Conservation (phyloP, 2,888 invertebrate species). For the Chamaedrilus cognettii region DNA sequence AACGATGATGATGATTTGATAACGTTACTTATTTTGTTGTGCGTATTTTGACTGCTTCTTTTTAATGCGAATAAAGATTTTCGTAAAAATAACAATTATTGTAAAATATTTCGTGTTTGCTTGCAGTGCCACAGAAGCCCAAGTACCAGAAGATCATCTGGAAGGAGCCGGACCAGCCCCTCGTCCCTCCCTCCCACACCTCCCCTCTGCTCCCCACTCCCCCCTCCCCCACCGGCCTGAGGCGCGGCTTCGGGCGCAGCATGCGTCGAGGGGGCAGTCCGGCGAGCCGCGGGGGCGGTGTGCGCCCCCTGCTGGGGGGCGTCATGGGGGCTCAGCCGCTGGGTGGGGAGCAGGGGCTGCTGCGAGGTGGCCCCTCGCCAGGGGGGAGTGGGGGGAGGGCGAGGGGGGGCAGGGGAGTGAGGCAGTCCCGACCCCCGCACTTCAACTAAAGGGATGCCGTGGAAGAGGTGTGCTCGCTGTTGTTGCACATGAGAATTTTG, state of each 20-base stretch:
- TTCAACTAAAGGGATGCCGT: too few relatives aligned
- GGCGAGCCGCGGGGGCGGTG: background rate
- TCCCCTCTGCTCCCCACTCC: background rate
- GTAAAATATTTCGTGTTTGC: background rate
- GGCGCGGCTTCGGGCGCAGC: slow-evolving; percentile 1
- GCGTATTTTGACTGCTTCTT: background rate
- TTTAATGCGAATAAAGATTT: too few relatives aligned
- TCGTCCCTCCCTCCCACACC: background rate
- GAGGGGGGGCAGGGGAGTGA: slow-evolving; percentile 4
- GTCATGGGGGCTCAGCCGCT: too few relatives aligned
- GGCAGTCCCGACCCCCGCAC: too few relatives aligned
- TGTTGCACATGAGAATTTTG: too few relatives aligned
- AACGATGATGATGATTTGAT: too few relatives aligned
- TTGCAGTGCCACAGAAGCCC: slow-evolving; percentile 18
- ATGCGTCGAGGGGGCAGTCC: background rate
- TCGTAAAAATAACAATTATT: background rate
- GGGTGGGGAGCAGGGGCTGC: background rate
- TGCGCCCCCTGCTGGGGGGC: background rate
- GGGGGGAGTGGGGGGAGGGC: slow-evolving; percentile 9
- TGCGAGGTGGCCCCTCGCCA: background rate
- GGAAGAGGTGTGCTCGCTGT: too few relatives aligned
- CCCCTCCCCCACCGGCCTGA: background rate
- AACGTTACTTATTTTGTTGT: too few relatives aligned
- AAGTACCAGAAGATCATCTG: slow-evolving; percentile 38
- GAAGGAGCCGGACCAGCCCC: slow-evolving; percentile 18